Evolutionary conservation across 2,888 invertebrate genomes (phyloP).

Genomic region (Tachina fera): DNA sequence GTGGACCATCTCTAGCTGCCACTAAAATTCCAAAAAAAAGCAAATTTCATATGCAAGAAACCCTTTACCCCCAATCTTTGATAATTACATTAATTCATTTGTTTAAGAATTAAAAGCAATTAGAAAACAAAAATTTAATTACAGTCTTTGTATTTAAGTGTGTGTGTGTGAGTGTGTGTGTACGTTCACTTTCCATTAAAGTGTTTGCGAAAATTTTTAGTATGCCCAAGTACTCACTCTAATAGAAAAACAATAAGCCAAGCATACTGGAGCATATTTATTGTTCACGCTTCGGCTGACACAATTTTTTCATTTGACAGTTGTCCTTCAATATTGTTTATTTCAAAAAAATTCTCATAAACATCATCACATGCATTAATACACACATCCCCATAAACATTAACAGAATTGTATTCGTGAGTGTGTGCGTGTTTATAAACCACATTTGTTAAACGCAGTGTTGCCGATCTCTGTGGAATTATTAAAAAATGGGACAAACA

Average conservation of each 20-base stretch:
- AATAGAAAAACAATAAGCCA: slow-evolving; percentile 42
- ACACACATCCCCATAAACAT: slow-evolving; percentile 33
- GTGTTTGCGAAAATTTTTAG: slow-evolving; percentile 18
- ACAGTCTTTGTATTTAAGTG: neutral
- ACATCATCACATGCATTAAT: neutral
- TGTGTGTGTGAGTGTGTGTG: neutral
- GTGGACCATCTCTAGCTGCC: too few relatives aligned
- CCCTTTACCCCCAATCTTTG: neutral
- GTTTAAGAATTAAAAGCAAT: too few relatives aligned
- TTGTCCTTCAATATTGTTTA: slow-evolving; percentile 72
- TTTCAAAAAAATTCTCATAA: slow-evolving; percentile 25
- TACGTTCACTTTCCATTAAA: neutral
- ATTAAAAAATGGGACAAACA: too few relatives aligned
- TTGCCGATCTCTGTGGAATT: neutral
- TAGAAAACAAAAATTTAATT: too few relatives aligned
- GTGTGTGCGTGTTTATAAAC: slow-evolving; percentile 25
- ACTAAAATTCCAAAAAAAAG: too few relatives aligned
- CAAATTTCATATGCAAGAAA: too few relatives aligned
- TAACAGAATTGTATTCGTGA: slow-evolving; percentile 14
- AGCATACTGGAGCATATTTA: slow-evolving; percentile 51
- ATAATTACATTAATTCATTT: neutral
- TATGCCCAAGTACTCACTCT: slow-evolving; percentile 21
- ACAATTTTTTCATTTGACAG: slow-evolving; percentile 72
- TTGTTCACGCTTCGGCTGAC: slow-evolving; percentile 68
- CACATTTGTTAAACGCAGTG: neutral